Base-by-base conservation (phyloP, 2,113 vertebrate species). In the Cryptotis parvus region DNA sequence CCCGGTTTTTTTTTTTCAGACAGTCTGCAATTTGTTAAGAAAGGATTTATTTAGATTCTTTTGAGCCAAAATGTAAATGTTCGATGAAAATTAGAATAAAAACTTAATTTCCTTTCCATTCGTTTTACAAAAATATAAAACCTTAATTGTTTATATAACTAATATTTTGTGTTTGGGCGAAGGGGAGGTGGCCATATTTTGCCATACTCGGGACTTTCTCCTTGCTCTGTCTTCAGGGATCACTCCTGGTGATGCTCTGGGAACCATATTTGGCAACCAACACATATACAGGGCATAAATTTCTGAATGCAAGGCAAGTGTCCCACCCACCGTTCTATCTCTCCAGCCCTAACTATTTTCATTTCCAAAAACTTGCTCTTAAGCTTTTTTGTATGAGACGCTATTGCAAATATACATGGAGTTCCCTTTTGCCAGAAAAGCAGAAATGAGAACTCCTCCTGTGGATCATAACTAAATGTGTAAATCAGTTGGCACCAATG, bases 1-100 rank as follows among this genome's bases (percentile, higher is more conserved):
- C 92, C 74, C n/a, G n/a, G n/a, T n/a, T 92, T 39, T 66, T 87
- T 89, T 39, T 72, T 76, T 90, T 93, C 35, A 87, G 89, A 78
- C 45, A 78, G 87, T 89, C 41, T 84, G 35, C 29, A 95, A 87
- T 91, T 33, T 79, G 63, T 84, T 84, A 87, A 33, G 89, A 90
- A 89, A 94, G 94, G 90, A 93, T 88, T 94, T 94, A 85, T 76
- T 95, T 75, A 91, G 83, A 95, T 92, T 93, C 74, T 93, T 93
- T 61, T n/a, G 74, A 84, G 39, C 49, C 61, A 87, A 94, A 84
- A 66, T 22, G 90, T 41, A 91, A 81, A 90, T 87, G 15, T 20
- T 92, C 61, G 61, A 12, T 78, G 70, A 87, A 84, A 92, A 87
- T 61, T 8, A 91, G 39, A 85, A 72, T 88, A 65, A 69, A 14